phyloP scores from a whole-genome alignment of 2,113 vertebrate species.

The Excalfactoria chinensis region DNA sequence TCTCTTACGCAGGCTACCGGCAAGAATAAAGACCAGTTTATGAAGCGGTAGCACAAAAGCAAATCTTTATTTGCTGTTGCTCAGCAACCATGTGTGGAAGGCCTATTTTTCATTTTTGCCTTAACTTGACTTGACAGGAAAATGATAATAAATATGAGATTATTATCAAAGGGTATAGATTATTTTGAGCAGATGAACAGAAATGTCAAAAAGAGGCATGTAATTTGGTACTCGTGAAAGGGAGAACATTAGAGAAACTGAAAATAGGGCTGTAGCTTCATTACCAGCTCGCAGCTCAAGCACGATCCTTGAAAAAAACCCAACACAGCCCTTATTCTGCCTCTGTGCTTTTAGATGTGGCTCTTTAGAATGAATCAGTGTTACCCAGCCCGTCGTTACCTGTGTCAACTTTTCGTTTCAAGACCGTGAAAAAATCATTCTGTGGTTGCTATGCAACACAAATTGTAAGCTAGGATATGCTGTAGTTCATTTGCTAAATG shows the following conservation, averaged over 20 bases:
- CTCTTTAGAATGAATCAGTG: constrained; percentile 9
- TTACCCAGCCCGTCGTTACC: constrained; percentile 38
- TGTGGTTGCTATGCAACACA: constrained; percentile 45
- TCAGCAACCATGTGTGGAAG: constrained; percentile 61
- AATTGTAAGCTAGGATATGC: constrained; percentile 31
- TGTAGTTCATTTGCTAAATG: constrained; percentile 42
- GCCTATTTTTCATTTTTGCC: constrained; percentile 55
- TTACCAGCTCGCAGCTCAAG: constrained; percentile 17
- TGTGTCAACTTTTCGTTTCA: constrained; percentile 34
- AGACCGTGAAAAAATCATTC: not conserved
- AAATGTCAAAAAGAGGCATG: constrained; percentile 50
- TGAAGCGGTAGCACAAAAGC: constrained; percentile 35
- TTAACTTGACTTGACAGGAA: constrained; percentile 67
- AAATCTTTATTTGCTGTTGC: constrained; percentile 70
- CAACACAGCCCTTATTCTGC: not conserved
- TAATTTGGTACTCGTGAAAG: constrained; percentile 44
- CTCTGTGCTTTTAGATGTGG: not conserved
- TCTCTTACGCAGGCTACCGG: constrained; percentile 13
- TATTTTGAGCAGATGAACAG: constrained; percentile 66
- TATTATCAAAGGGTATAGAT: constrained; percentile 70
- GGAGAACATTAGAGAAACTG: constrained; percentile 36
- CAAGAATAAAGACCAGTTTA: constrained; percentile 26
- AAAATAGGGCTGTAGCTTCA: constrained; percentile 43
- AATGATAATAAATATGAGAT: constrained; percentile 71
- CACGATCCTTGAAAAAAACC: not conserved